These are phyloP conservation scores for Scaptomyza hsui DNA, from an alignment of 1,140 invertebrate genomes.

Conservation along the genomic window DNA sequence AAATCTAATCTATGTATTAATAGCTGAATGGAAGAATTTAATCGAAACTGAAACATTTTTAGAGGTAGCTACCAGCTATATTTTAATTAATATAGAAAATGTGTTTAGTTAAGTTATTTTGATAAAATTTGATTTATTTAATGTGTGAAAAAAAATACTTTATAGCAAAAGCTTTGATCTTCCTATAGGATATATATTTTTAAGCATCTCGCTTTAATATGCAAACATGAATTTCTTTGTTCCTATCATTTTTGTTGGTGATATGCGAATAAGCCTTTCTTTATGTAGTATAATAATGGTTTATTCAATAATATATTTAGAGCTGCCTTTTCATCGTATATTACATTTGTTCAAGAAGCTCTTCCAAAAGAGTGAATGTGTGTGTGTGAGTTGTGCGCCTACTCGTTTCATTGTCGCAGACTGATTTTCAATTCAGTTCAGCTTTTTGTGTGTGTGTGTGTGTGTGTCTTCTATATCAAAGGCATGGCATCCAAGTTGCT, in stretches of 20 bases:
- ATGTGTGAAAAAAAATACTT: too few relatives aligned
- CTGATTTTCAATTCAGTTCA: slow-evolving; percentile 27
- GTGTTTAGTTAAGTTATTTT: too few relatives aligned
- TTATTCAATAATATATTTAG: slow-evolving; percentile 4
- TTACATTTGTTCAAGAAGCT: background rate
- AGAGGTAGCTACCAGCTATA: too few relatives aligned
- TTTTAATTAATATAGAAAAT: background rate
- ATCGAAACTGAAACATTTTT: background rate
- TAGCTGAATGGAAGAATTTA: background rate
- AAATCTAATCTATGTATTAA: too few relatives aligned
- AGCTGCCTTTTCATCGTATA: background rate
- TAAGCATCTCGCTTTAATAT: too few relatives aligned
- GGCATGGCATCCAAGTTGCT: slow-evolving; percentile 29
- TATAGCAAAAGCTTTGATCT: too few relatives aligned
- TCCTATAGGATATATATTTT: too few relatives aligned
- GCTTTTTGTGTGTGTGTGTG: slow-evolving; percentile 48
- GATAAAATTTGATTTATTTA: too few relatives aligned
- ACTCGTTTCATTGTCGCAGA: background rate
- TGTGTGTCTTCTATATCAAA: slow-evolving; percentile 68
- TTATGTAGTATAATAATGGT: background rate
- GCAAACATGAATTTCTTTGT: too few relatives aligned
- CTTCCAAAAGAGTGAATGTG: background rate
- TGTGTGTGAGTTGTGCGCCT: background rate
- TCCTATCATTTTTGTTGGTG: background rate
- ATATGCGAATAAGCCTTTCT: background rate